A percentile compares a stretch with the other conserved stretches of the same genome.
Conservation (phyloP, 2,888 invertebrate genomes). For the Orchestes rusci region DNA sequence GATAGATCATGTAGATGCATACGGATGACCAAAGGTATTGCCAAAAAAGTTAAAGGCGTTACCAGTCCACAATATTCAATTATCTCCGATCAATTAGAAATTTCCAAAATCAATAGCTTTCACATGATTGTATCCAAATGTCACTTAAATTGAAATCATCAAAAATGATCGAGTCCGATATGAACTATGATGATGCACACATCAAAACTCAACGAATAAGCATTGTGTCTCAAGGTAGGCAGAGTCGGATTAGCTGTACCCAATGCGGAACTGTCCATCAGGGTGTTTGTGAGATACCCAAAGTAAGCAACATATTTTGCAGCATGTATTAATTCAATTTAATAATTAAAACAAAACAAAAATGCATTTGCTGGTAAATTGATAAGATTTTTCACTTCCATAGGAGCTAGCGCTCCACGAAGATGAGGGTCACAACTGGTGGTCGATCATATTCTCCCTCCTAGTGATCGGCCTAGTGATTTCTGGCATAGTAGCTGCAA, state of each 20-base stretch:
- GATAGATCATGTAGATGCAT: too few relatives aligned
- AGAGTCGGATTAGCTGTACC: slow-evolving; percentile 29
- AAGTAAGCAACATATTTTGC: slow-evolving; percentile 14
- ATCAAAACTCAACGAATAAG: slow-evolving; percentile 17
- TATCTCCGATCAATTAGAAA: too few relatives aligned
- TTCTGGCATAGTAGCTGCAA: slow-evolving; percentile 81
- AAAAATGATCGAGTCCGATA: slow-evolving; percentile 26
- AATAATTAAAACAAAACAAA: too few relatives aligned
- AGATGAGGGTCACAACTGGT: slow-evolving; percentile 81
- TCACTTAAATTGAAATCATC: too few relatives aligned
- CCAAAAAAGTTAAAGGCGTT: too few relatives aligned
- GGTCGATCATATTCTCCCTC: slow-evolving; percentile 78
- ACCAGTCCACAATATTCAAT: too few relatives aligned
- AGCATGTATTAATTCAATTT: neutral
- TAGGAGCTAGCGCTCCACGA: slow-evolving; percentile 72
- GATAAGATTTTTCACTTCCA: slow-evolving; percentile 23
- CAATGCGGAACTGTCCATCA: slow-evolving; percentile 31
- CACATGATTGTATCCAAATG: too few relatives aligned
- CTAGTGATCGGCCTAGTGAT: slow-evolving; percentile 82
- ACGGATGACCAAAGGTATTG: too few relatives aligned
- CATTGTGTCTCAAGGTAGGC: slow-evolving; percentile 18
- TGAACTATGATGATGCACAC: slow-evolving; percentile 18
- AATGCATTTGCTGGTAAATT: too few relatives aligned
- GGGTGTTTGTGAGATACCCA: slow-evolving; percentile 28
- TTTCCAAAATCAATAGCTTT: too few relatives aligned